Conservation (phyloP, 2,888 invertebrate genomes). For the Phortica okadai region DNA sequence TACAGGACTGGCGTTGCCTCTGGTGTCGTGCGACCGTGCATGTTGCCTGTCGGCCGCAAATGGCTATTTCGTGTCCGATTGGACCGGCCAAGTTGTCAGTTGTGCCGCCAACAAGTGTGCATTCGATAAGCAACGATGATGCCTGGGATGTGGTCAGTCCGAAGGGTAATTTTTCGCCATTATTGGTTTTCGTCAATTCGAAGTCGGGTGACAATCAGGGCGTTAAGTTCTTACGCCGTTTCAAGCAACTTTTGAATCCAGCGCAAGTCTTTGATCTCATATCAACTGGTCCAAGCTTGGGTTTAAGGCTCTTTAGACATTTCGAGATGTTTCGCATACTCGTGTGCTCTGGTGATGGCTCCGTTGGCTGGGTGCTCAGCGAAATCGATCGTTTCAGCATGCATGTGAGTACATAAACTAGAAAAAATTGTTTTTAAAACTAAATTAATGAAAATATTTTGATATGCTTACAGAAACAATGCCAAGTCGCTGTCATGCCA, state of each 20-base stretch:
- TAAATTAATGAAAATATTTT: background rate
- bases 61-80: conserved; percentile 88
- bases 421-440: background rate
- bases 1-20: conserved; percentile 97
- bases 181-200: conserved; percentile 97
- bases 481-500: conserved; percentile 96
- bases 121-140: conserved; percentile 92
- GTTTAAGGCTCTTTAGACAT: conserved; percentile 91
- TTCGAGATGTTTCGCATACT: conserved; percentile 97
- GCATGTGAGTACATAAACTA: conserved; percentile 83
- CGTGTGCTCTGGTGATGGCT: conserved; percentile 98
- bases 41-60: conserved; percentile 90
- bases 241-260: conserved; percentile 96
- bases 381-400: conserved; percentile 96
- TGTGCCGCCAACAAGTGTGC: conserved; percentile 94
- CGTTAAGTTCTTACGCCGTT: conserved; percentile 94
- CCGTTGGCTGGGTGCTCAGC: conserved; percentile 97
- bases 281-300: conserved; percentile 89
- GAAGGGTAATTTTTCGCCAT: conserved; percentile 81
- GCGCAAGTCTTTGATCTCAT: conserved; percentile 98
- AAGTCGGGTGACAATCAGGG: conserved; percentile 99
- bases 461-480: conserved; percentile 80
- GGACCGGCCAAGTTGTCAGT: conserved; percentile 94
- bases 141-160: conserved; percentile 92
- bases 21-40: conserved; percentile 97